Conservation (phyloP, 2,113 vertebrate species). For the Caloenas nicobarica region DNA sequence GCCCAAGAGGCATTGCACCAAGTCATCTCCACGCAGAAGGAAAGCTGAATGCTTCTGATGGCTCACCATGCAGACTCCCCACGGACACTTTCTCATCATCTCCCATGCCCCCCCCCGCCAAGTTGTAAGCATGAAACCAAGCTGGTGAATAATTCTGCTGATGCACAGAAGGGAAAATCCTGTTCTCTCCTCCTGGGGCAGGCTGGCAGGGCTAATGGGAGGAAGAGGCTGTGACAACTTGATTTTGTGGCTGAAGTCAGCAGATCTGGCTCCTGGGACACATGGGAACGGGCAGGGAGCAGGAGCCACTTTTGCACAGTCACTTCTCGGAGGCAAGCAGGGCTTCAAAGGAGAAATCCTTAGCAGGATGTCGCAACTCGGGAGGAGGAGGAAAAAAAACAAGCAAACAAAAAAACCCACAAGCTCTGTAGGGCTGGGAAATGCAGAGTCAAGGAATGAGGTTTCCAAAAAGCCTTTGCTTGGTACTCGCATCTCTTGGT, state of each 20-base stretch:
- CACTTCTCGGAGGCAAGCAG: constrained; percentile 31
- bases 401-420: constrained; percentile 39
- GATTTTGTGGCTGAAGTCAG: constrained; percentile 62
- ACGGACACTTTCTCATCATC: neutral
- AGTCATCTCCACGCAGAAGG: neutral
- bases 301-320: constrained; percentile 55
- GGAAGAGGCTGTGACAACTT: constrained; percentile 46
- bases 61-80: constrained; percentile 13
- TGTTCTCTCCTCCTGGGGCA: constrained; percentile 40
- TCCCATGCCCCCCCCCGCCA: neutral
- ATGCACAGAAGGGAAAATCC: constrained; percentile 47
- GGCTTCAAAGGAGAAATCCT: constrained; percentile 50
- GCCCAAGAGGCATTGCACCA: neutral
- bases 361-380: constrained; percentile 46
- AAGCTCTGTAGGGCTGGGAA: constrained; percentile 35
- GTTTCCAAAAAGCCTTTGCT: neutral
- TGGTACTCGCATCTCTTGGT: neutral
- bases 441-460: constrained; percentile 34
- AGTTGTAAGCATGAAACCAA: constrained; percentile 1
- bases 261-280: constrained; percentile 32
- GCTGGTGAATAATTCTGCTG: constrained; percentile 61
- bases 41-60: neutral
- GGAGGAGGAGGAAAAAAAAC: constrained; percentile 31
- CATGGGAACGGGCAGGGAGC: constrained; percentile 44
- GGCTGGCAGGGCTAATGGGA: constrained; percentile 34